Evolutionary conservation across 2,113 vertebrate genomes (phyloP), one percentile per base, ranked within the genome.

Genomic region (Nibea coibor): DNA sequence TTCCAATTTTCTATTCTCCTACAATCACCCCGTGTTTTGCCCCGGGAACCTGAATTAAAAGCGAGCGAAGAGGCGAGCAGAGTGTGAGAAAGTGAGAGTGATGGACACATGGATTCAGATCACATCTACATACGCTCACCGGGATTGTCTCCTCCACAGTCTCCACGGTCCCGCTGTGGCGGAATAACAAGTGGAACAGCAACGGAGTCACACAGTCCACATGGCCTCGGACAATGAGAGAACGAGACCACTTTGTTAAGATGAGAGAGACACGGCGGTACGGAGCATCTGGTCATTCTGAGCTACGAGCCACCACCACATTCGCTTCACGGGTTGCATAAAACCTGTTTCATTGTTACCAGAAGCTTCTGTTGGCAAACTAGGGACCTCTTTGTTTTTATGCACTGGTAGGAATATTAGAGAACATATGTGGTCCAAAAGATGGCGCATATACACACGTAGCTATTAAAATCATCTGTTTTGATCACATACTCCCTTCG

Each of bases 111-210:
- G 35, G 31, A 78, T 66, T 64, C 63, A 54, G 16, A 84, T 81
- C 68, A 72, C 72, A 88, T 45, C 75, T 65, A 67, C 59, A 62
- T 59, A 66, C 10, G 12, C 78, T 58, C 47, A 39, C 73, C 2
- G 0, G 65, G 61, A 83, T 79, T 75, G 47, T 78, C 82, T 51
- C 64, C 69, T 82, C 43, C 26, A 17, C 65, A 3, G 45, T 26
- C 24, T 26, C 24, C 24, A 2, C 24, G 24, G 24, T 26, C 24
- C 24, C 24, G 24, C 72, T 81, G 54, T 74, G 4, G 4, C 53
- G 63, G 78, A 85, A 89, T 87, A 85, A 88, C 75, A 83, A 88
- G 86, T 78, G 75, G 75, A 70, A 79, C 68, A 63, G 71, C 72
- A 88, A 71, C 51, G 53, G 70, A 81, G 73, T 85, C 72, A 72